Evolutionary conservation across 2,113 vertebrate genomes (phyloP), one percentile per base, ranked within the genome.

Genomic region (Nesogale talazaci): DNA sequence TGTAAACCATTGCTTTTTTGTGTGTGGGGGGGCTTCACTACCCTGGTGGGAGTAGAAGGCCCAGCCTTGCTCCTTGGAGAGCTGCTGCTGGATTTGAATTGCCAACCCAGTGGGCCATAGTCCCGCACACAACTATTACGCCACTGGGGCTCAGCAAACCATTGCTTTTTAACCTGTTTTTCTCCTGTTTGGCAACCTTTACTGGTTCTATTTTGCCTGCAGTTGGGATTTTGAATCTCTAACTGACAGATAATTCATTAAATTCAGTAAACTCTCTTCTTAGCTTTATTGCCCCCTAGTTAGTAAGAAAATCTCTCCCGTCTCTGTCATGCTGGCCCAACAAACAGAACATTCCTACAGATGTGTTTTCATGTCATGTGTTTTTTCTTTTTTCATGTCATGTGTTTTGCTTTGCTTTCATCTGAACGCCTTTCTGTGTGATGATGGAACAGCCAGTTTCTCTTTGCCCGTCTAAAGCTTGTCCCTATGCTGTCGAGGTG

Each of bases 221-320:
- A 65, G 12, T 69, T 91, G 52, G 75, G 52, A 91, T 91, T 92
- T 83, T n/a, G 42, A 69, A 38, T 69, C 25, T 89, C 10, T 19
- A 82, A 23, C 46, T 52, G 46, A 52, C 6, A 56, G 82, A 15
- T 7, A 78, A 65, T 17, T 72, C 59, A 52, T 6, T 77, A 20
- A 57, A 77, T 34, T 31, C 76, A 17, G n/a, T 65, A 34, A 20
- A 29, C 46, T 57, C 22, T 63, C 27, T 52, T 27, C 4, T 84
- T 78, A 88, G 22, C 36, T 9, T 59, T 90, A 56, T 63, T 16
- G 3, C 79, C 19, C 10, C 3, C 3, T 90, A 67, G 6, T 75
- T 52, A 70, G 15, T 82, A 36, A 91, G 34, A 57, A 65, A 85
- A 70, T 14, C 4, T 29, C 34, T 82, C 16, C 34, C 14, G 11